A percentile compares a stretch with the other conserved stretches of the same genome.
Conservation (phyloP, 1,140 invertebrate genomes). For the Bombus confusus region DNA sequence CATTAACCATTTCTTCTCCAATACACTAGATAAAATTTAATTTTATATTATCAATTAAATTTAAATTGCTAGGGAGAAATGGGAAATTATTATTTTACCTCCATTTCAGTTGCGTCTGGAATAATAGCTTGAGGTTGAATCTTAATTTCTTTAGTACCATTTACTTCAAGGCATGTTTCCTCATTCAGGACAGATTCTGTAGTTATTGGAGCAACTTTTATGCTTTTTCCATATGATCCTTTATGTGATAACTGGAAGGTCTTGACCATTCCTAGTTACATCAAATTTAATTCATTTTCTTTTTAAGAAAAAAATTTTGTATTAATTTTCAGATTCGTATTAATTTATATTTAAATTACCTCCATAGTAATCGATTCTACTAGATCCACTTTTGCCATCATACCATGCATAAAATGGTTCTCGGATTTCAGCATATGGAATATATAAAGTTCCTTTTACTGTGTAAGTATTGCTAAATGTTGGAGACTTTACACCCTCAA, state of each 20-base stretch:
- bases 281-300: neutral
- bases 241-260: conserved; percentile 89
- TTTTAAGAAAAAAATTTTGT: neutral
- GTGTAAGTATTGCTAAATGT: conserved; percentile 88
- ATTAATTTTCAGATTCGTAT: neutral
- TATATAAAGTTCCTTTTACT: conserved; percentile 88
- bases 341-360: conserved; percentile 80
- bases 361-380: conserved; percentile 97
- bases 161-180: conserved; percentile 92
- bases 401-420: conserved; percentile 96
- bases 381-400: conserved; percentile 88
- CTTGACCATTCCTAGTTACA: conserved; percentile 88
- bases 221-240: conserved; percentile 87
- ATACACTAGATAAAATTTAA: conserved; percentile 73
- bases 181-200: conserved; percentile 88
- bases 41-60: conserved; percentile 40
- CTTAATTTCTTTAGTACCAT: conserved; percentile 86
- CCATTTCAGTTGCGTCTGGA: conserved; percentile 91
- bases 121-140: conserved; percentile 90
- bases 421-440: conserved; percentile 96
- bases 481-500: conserved; percentile 77
- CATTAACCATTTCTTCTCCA: conserved; percentile 86
- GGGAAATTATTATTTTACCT: conserved; percentile 81
- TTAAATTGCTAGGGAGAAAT: neutral
- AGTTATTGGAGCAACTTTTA: conserved; percentile 94